Evolutionary conservation across 2,113 vertebrate genomes (phyloP).

Genomic region (Cervus canadensis): DNA sequence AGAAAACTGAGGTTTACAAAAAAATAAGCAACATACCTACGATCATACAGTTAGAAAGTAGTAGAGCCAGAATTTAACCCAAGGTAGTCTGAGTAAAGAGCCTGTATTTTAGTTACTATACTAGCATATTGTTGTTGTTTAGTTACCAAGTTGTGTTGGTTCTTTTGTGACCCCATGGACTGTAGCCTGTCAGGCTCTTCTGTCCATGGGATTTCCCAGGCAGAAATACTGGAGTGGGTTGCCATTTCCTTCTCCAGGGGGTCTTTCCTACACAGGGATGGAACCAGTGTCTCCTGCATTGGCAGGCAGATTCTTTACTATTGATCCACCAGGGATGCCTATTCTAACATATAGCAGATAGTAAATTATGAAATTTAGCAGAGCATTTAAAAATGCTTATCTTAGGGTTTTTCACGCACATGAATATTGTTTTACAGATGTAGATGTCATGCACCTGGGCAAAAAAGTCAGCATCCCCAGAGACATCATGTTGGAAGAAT

Average conservation of each 20-base stretch:
- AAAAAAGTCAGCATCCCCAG: constrained; percentile 92
- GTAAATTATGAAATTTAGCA: not conserved
- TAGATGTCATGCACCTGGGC: constrained; percentile 87
- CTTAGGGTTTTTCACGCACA: not conserved
- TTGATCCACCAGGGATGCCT: not conserved
- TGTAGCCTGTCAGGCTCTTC: not conserved
- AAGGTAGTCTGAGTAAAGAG: not conserved
- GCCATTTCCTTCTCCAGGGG: not conserved
- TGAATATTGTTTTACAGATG: constrained; percentile 77
- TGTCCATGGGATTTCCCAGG: not conserved
- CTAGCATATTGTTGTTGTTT: not conserved
- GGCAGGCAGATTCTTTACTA: not conserved
- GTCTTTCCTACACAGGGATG: not conserved
- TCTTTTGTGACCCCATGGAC: not conserved
- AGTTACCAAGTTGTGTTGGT: not conserved
- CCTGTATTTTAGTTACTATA: not conserved
- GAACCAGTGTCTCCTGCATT: not conserved
- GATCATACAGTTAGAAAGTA: not conserved
- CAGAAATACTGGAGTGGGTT: not conserved
- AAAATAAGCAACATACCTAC: not conserved
- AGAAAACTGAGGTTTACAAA: not conserved
- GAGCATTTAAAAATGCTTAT: not conserved
- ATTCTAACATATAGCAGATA: not conserved
- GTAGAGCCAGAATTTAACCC: not conserved
- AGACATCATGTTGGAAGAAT: constrained; percentile 97